Conservation (phyloP, 1,140 invertebrate species). For the Anthonomus grandis region DNA sequence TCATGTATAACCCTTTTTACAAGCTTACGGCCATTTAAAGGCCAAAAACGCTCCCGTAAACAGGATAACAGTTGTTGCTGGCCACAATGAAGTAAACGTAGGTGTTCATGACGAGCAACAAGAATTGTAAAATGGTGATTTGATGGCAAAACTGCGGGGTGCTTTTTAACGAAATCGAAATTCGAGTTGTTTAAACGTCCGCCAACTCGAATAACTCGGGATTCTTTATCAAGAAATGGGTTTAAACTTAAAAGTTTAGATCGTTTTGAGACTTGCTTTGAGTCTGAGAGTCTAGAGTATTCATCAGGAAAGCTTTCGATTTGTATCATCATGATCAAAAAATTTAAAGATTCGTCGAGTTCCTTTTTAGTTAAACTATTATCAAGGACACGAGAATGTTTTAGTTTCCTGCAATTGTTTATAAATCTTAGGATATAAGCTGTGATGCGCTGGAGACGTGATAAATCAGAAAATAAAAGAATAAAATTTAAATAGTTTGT, state of each 20-base stretch:
- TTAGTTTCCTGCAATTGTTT: too few relatives aligned
- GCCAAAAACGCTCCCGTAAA: slow-evolving; percentile 28
- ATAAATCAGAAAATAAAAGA: too few relatives aligned
- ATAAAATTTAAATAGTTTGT: too few relatives aligned
- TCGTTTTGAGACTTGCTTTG: too few relatives aligned
- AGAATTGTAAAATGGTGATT: slow-evolving; percentile 31
- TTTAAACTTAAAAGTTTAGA: slow-evolving; percentile 11
- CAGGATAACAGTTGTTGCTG: slow-evolving; percentile 29
- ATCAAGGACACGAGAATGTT: too few relatives aligned
- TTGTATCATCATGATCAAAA: background rate
- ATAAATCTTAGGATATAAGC: background rate
- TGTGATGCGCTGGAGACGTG: background rate
- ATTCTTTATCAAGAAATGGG: slow-evolving; percentile 44
- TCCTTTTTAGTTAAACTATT: background rate
- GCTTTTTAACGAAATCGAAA: slow-evolving; percentile 30
- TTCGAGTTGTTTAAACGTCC: slow-evolving; percentile 43
- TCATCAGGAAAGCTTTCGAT: slow-evolving; percentile 1
- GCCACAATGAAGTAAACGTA: slow-evolving; percentile 33
- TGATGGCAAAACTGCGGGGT: slow-evolving; percentile 42
- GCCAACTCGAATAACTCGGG: slow-evolving; percentile 48
- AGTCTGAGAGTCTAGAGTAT: too few relatives aligned
- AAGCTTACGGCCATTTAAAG: slow-evolving; percentile 7
- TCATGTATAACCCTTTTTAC: background rate
- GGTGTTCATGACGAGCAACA: slow-evolving; percentile 35
- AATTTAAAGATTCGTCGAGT: background rate